A percentile compares a stretch with the other conserved stretches of the same genome.
These are phyloP conservation scores for Lepus europaeus DNA, from an alignment of 2,113 vertebrate genomes.

Conservation along the genomic window DNA sequence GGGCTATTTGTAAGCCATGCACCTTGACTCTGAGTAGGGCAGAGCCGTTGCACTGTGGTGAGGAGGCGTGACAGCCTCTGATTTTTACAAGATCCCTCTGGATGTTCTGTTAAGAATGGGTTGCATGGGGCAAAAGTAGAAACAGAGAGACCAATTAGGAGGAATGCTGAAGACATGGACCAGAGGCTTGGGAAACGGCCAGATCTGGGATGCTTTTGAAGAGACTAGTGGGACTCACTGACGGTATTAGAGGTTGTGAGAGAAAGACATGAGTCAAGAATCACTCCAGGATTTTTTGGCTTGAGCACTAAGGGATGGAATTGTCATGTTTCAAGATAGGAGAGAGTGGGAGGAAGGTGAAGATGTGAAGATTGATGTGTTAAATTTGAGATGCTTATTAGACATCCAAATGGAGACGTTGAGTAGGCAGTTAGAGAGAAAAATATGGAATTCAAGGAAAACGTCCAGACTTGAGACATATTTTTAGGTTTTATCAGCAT, in stretches of 20 bases:
- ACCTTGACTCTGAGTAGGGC: neutral
- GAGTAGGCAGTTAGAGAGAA: conserved; percentile 60
- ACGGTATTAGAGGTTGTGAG: conserved; percentile 43
- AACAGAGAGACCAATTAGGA: neutral
- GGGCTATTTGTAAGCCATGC: neutral
- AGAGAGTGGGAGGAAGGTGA: neutral
- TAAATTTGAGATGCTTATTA: conserved; percentile 48
- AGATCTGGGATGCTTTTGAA: conserved; percentile 44
- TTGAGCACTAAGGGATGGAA: neutral
- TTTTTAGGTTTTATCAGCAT: conserved; percentile 67
- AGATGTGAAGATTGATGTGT: conserved; percentile 61
- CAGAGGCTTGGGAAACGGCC: neutral
- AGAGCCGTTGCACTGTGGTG: neutral
- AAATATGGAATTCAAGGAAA: conserved; percentile 57
- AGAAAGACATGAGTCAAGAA: conserved; percentile 49
- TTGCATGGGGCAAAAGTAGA: neutral
- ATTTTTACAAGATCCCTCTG: neutral
- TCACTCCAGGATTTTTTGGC: conserved; percentile 59
- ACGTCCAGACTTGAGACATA: conserved; percentile 59
- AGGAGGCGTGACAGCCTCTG: neutral
- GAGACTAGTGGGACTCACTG: neutral
- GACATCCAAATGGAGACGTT: conserved; percentile 55
- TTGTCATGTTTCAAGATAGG: conserved; percentile 55
- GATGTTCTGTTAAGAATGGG: neutral
- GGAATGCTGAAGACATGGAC: neutral